These are phyloP conservation scores for Parascotia fuliginaria DNA, from an alignment of 2,888 invertebrate species.

Conservation along the genomic window DNA sequence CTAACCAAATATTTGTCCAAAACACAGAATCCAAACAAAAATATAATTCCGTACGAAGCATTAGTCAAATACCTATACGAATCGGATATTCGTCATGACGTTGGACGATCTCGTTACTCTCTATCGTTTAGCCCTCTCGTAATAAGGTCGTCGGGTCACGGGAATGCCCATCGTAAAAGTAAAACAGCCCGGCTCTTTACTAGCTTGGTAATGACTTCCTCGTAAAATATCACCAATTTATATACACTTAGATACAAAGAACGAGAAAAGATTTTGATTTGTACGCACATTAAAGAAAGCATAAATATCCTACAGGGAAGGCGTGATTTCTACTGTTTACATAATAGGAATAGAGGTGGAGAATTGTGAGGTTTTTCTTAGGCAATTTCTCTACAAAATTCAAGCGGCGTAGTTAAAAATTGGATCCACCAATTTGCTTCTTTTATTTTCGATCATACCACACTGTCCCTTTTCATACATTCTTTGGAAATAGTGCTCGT, in stretches of 20 bases:
- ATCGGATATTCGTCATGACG: constrained; percentile 33
- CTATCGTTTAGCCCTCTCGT: constrained; percentile 54
- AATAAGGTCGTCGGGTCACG: constrained; percentile 74
- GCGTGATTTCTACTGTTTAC: constrained; percentile 2
- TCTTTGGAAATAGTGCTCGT: too few relatives aligned
- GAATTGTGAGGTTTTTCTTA: too few relatives aligned
- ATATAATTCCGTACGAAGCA: neutral
- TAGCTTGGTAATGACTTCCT: constrained; percentile 68
- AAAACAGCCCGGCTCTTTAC: constrained; percentile 68
- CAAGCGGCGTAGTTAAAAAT: too few relatives aligned
- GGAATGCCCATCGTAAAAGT: constrained; percentile 73
- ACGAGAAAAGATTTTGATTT: constrained; percentile 42
- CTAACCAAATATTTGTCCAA: neutral
- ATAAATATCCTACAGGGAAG: constrained; percentile 5
- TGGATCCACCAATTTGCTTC: too few relatives aligned
- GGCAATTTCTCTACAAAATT: too few relatives aligned
- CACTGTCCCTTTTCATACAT: too few relatives aligned
- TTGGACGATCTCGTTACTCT: constrained; percentile 39
- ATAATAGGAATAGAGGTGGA: too few relatives aligned
- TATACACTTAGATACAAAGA: constrained; percentile 68
- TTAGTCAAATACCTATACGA: constrained; percentile 5
- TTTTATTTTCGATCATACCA: too few relatives aligned
- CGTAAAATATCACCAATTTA: constrained; percentile 82
- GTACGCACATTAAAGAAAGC: constrained; percentile 38
- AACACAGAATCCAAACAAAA: neutral